Percentiles rank a stretch among this genome's conserved stretches.
Evolutionary conservation across 2,888 invertebrate species (phyloP).

Genomic region (Ditula angustiorana): DNA sequence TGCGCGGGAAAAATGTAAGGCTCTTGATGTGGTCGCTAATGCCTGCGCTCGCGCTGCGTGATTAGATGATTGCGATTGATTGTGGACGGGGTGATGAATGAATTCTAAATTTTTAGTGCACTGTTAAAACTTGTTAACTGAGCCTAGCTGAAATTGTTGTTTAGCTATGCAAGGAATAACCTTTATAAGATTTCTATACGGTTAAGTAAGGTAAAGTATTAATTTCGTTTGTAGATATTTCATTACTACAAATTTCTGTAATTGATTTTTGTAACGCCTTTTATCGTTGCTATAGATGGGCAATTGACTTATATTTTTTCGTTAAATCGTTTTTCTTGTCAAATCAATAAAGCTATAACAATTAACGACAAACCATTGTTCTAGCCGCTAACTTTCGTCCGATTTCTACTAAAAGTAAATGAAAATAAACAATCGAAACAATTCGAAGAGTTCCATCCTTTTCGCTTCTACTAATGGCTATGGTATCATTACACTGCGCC

Average conservation of each 20-base stretch:
- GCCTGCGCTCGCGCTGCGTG: constrained; percentile 50
- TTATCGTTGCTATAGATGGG: background rate
- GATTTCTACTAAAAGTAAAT: constrained; percentile 46
- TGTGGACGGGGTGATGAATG: constrained; percentile 48
- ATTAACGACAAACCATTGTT: background rate
- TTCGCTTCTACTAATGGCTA: constrained; percentile 72
- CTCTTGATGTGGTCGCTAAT: constrained; percentile 49
- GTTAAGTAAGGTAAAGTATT: background rate
- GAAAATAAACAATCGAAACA: constrained; percentile 59
- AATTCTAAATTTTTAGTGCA: constrained; percentile 22
- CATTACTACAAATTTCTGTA: background rate
- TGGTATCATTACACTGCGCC: constrained; percentile 73
- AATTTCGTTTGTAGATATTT: background rate
- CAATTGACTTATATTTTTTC: background rate
- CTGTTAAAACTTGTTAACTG: constrained; percentile 4
- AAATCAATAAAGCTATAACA: constrained; percentile 1
- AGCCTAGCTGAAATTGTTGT: background rate
- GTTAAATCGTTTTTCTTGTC: background rate
- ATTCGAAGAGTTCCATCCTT: constrained; percentile 70
- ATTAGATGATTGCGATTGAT: constrained; percentile 66
- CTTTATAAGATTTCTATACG: background rate
- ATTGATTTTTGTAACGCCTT: background rate
- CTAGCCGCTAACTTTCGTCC: background rate
- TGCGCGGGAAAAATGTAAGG: constrained; percentile 44
- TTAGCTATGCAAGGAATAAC: background rate